Percentiles rank a stretch among this genome's conserved stretches.
These are phyloP conservation scores for Micrasema longulum DNA, from an alignment of 1,140 invertebrate species.

Conservation along the genomic window DNA sequence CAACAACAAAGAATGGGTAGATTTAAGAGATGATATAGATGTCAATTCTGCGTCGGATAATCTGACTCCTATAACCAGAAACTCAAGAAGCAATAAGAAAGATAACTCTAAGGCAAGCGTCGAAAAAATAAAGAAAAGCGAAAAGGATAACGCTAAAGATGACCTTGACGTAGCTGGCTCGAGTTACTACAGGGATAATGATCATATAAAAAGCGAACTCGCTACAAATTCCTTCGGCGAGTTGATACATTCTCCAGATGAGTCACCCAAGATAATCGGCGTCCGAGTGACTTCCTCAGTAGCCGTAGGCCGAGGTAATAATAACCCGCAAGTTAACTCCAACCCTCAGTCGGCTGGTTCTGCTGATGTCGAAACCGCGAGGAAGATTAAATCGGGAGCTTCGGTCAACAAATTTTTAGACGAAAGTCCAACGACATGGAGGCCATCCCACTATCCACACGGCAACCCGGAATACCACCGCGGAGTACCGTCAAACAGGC, in stretches of 20 bases:
- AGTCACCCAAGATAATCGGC: slow-evolving; percentile 62
- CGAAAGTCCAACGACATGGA: slow-evolving; percentile 51
- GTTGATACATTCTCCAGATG: slow-evolving; percentile 52
- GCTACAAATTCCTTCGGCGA: slow-evolving; percentile 33
- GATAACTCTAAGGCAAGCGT: slow-evolving; percentile 6
- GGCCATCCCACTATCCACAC: slow-evolving; percentile 42
- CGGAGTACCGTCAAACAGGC: slow-evolving; percentile 50
- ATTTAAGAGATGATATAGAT: slow-evolving; percentile 42
- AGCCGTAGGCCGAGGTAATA: slow-evolving; percentile 60
- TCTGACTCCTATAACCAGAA: slow-evolving; percentile 41
- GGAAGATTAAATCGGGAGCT: slow-evolving; percentile 39
- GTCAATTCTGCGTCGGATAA: slow-evolving; percentile 32
- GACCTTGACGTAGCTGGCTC: slow-evolving; percentile 45
- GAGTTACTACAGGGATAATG: slow-evolving; percentile 51
- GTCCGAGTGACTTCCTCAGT: slow-evolving; percentile 67
- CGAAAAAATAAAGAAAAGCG: slow-evolving; percentile 14
- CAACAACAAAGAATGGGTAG: slow-evolving; percentile 7
- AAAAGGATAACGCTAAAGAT: slow-evolving; percentile 33
- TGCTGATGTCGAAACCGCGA: slow-evolving; percentile 39
- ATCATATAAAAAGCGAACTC: slow-evolving; percentile 45
- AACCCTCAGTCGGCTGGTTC: slow-evolving; percentile 27
- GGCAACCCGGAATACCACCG: slow-evolving; percentile 46
- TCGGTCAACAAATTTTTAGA: slow-evolving; percentile 31
- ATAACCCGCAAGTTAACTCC: slow-evolving; percentile 28
- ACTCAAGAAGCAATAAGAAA: slow-evolving; percentile 49